Conservation (phyloP, 2,888 invertebrate genomes). For the Nephrotoma appendiculata region DNA sequence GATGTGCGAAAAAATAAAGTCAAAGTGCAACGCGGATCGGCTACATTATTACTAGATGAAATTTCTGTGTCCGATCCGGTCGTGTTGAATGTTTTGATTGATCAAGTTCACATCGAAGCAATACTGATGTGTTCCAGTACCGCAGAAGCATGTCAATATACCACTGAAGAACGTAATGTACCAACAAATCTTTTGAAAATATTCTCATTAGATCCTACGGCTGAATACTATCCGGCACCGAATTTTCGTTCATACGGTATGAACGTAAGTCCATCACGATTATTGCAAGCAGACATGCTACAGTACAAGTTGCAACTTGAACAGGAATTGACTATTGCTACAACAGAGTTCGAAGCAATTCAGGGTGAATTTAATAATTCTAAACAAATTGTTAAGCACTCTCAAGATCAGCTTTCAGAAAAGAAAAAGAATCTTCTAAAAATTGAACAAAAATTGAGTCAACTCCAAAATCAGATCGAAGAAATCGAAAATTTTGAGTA, state of each 20-base stretch:
- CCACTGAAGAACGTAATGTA: constrained; percentile 47
- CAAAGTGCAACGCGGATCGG: constrained; percentile 14
- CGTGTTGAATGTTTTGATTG: constrained; percentile 73
- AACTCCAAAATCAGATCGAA: constrained; percentile 17
- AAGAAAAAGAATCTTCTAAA: background rate
- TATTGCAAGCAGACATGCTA: constrained; percentile 49
- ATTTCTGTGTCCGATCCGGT: constrained; percentile 60
- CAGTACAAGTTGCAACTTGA: constrained; percentile 27
- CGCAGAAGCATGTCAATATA: constrained; percentile 52
- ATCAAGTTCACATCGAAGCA: constrained; percentile 56
- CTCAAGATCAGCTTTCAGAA: constrained; percentile 9
- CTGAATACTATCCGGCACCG: constrained; percentile 61
- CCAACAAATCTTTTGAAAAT: constrained; percentile 52
- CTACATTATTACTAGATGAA: constrained; percentile 43
- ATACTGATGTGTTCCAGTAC: constrained; percentile 50
- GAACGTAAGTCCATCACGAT: constrained; percentile 36
- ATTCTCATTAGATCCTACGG: constrained; percentile 45
- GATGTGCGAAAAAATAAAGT: constrained; percentile 32
- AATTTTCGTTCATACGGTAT: constrained; percentile 61
- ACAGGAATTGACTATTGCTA: constrained; percentile 10
- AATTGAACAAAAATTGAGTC: constrained; percentile 14
- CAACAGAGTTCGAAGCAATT: constrained; percentile 7
- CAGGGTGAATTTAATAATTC: constrained; percentile 5
- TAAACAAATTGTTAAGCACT: constrained; percentile 10
- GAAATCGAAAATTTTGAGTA: constrained; percentile 26